phyloP scores from a whole-genome alignment of 2,797 vertebrate genomes.

The Dendrocincla tyrannina region DNA sequence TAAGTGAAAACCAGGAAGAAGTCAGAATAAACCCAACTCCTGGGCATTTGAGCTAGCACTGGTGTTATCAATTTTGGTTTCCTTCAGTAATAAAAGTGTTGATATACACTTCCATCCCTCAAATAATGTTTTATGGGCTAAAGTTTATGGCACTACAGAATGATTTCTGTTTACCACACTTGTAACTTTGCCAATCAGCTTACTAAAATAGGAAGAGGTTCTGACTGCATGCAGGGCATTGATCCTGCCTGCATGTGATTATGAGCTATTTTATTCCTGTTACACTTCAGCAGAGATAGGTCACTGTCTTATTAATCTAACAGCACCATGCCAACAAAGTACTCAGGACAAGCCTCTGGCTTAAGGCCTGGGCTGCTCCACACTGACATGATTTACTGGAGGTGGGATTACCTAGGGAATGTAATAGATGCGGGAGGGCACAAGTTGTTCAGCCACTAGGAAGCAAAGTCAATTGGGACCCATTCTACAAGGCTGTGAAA shows the following conservation, averaged over 20 bases:
- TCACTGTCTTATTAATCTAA: constrained; percentile 69
- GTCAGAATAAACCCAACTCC: constrained; percentile 12
- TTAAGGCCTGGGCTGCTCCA: constrained; percentile 14
- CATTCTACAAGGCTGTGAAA: not conserved
- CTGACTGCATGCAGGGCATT: constrained; percentile 62
- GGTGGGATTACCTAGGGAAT: constrained; percentile 31
- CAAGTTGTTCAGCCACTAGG: not conserved
- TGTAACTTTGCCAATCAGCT: constrained; percentile 72
- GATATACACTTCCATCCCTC: constrained; percentile 44
- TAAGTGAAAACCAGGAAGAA: constrained; percentile 10
- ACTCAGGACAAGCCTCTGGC: constrained; percentile 15
- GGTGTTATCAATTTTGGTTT: constrained; percentile 17
- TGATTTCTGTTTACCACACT: constrained; percentile 60
- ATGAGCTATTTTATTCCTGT: constrained; percentile 71
- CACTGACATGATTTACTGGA: constrained; percentile 51
- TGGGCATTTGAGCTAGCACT: not conserved
- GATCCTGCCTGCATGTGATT: constrained; percentile 65
- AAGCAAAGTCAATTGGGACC: not conserved
- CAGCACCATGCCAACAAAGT: constrained; percentile 49
- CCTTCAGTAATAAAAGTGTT: constrained; percentile 42
- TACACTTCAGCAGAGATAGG: constrained; percentile 64
- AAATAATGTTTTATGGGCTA: constrained; percentile 50
- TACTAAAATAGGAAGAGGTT: constrained; percentile 69
- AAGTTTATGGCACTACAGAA: constrained; percentile 52
- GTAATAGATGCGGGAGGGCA: not conserved